These are phyloP conservation scores for Theonella swinhoei DNA, from an alignment of 37 sponge, comb jelly and placozoan genomes.

Conservation along the genomic window DNA sequence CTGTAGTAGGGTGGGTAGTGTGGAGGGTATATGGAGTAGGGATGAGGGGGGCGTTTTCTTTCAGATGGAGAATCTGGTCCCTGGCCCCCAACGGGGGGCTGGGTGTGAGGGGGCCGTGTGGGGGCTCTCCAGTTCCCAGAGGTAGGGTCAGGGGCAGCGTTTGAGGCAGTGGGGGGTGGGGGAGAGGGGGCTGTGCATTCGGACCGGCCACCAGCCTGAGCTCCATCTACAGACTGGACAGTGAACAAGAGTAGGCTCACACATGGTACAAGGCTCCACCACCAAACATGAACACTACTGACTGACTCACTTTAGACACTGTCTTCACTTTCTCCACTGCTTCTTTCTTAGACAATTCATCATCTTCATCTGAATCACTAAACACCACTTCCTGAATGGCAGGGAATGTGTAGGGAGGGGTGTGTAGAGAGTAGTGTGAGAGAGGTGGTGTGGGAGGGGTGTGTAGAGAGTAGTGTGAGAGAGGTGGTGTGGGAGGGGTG, in stretches of 20 bases:
- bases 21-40: neutral
- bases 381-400: slow-evolving; percentile 80
- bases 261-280: too few relatives aligned
- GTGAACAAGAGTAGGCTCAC: too few relatives aligned
- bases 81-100: too few relatives aligned
- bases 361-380: slow-evolving; percentile 78
- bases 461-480: too few relatives aligned
- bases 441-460: too few relatives aligned
- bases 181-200: too few relatives aligned
- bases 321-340: neutral
- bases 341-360: slow-evolving; percentile 5
- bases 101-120: neutral
- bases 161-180: neutral
- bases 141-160: neutral
- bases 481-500: too few relatives aligned
- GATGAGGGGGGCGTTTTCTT: neutral
- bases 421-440: too few relatives aligned
- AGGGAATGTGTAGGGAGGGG: too few relatives aligned
- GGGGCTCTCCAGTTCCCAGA: neutral
- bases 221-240: too few relatives aligned
- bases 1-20: neutral
- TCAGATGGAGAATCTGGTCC: neutral
- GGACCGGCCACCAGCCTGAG: too few relatives aligned
- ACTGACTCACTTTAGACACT: neutral
- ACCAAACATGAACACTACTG: too few relatives aligned